phyloP scores from a whole-genome alignment of 92 coral and sea anemone genomes.

The Porites cylindrica region DNA sequence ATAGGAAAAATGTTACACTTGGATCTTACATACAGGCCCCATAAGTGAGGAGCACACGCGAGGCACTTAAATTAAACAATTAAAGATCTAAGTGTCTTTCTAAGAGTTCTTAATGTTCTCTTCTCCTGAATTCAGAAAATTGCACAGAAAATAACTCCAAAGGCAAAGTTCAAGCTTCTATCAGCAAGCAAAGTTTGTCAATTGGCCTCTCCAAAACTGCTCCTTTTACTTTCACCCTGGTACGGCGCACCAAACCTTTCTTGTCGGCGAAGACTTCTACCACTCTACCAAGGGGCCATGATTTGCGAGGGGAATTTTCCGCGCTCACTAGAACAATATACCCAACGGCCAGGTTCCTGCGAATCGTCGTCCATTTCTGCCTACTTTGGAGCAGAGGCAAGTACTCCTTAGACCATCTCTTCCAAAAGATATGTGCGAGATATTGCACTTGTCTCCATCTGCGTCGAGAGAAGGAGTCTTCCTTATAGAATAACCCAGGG shows the following conservation, averaged over 20 bases:
- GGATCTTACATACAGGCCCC: too few species aligned
- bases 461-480: slow-evolving; percentile 33
- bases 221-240: not conserved
- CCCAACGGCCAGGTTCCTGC: slow-evolving; percentile 5
- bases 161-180: not conserved
- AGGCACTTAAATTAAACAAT: not conserved
- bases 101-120: not conserved
- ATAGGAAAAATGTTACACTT: too few species aligned
- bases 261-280: slow-evolving; percentile 6
- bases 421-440: too few species aligned
- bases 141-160: not conserved
- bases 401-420: too few species aligned
- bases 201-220: slow-evolving; percentile 17
- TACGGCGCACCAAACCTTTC: not conserved
- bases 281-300: slow-evolving; percentile 29
- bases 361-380: slow-evolving; percentile 27
- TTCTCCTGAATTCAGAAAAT: not conserved
- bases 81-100: not conserved
- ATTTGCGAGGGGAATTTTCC: not conserved
- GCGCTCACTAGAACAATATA: slow-evolving; percentile 14
- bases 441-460: not conserved
- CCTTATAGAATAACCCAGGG: slow-evolving; percentile 42
- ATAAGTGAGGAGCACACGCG: not conserved
- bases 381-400: slow-evolving; percentile 15
- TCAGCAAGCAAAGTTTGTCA: not conserved